Base-by-base conservation (phyloP, 1,140 invertebrate species). In the Drosophila melanica region DNA sequence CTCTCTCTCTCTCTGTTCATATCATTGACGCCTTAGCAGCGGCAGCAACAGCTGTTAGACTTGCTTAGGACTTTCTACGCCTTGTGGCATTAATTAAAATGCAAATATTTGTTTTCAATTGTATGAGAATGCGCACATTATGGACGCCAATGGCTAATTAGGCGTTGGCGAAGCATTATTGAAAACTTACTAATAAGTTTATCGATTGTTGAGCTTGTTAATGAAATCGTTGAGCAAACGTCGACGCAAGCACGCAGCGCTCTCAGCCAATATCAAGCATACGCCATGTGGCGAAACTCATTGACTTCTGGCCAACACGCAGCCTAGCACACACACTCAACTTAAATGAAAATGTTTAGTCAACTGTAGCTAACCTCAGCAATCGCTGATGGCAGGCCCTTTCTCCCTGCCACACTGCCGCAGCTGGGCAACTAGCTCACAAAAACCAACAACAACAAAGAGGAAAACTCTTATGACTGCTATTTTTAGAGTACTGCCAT, bases 341-440 rank as follows among this genome's bases (percentile, higher is more conserved):
- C 42, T 63, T 50, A 86, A 87, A 87, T 86, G 82, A 89, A 86
- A 86, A 86, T 86, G 82, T 82, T 87, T 86, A 86, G 84, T 86
- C 82, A 86, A 89, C 84, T 86, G 82, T 89, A 79, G 72, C 75
- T 75, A 81, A 85, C 81, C 81, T 70, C 81, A 59, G 35, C 48
- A 33, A 37, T 33, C 50, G 66, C 66, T 53, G 59, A 11, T 23
- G 64, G 48, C 47, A 47, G 33, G 33, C 60, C 16, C 23, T 41
- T 9, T 44, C 14, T 55, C 42, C 48, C 18, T 16, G 9, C 5
- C 23, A 16, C 53, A 64, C 41, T 53, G 39, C 33, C 64, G 33
- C 47, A 48, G 47, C 53, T 23, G 27, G 7, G 27, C 27, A 27
- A 27, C 64, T 23, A 6, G 16, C 4, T 20, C 35, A 20, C 16